These are phyloP conservation scores for Lordiphosa collinella DNA, from an alignment of 1,140 invertebrate species.

Conservation along the genomic window DNA sequence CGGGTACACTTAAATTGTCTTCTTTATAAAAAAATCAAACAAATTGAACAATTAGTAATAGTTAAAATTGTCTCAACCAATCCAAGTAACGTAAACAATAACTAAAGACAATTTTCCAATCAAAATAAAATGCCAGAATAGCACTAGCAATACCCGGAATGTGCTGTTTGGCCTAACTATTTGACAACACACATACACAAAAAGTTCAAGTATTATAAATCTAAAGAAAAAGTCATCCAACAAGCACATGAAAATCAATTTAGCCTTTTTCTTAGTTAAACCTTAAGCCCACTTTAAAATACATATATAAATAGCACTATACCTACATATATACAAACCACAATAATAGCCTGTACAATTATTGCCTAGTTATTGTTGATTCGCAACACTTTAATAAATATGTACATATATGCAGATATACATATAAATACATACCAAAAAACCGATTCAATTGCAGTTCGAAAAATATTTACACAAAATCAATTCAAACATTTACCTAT, in stretches of 20 bases:
- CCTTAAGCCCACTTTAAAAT: conserved; percentile 19
- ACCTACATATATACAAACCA: conserved; percentile 5
- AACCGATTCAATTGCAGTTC: conserved; percentile 29
- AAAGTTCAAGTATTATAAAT: conserved; percentile 57
- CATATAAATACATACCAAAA: conserved; percentile 6
- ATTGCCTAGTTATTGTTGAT: conserved; percentile 40
- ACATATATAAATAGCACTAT: conserved; percentile 21
- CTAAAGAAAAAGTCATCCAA: conserved; percentile 20
- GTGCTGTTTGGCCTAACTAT: conserved; percentile 25
- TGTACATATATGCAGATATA: conserved; percentile 8
- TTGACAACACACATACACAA: conserved; percentile 14
- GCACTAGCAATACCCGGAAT: too few relatives aligned
- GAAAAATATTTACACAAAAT: conserved; percentile 47
- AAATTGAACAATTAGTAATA: conserved; percentile 19
- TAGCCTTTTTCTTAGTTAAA: conserved; percentile 20
- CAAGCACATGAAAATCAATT: conserved; percentile 42
- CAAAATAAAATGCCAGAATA: not conserved
- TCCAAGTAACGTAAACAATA: conserved; percentile 67
- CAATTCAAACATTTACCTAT: conserved; percentile 30
- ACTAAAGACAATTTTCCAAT: conserved; percentile 44
- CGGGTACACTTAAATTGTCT: conserved; percentile 64
- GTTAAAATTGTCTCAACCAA: conserved; percentile 47
- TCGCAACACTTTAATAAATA: conserved; percentile 45
- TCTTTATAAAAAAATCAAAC: conserved; percentile 40
- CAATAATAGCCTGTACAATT: conserved; percentile 7